A percentile compares a stretch with the other conserved stretches of the same genome.
Evolutionary conservation across 1,140 invertebrate species (phyloP).

Genomic region (Odontomachus brunneus): DNA sequence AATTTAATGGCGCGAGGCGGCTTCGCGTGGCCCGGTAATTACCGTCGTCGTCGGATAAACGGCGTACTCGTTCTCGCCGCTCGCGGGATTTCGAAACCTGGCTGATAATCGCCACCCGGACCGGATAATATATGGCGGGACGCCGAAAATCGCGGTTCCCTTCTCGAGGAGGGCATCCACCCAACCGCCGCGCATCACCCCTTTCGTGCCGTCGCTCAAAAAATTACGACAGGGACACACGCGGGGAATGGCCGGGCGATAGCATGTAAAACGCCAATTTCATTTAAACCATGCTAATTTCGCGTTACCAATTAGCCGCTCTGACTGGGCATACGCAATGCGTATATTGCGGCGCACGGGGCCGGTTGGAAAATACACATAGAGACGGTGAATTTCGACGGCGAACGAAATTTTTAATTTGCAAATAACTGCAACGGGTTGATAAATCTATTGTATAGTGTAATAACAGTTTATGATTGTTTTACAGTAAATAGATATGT

Average conservation of each 20-base stretch:
- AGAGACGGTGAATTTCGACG: neutral
- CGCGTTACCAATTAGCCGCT: constrained; percentile 33
- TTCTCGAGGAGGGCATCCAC: neutral
- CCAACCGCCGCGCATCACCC: neutral
- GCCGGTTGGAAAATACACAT: neutral
- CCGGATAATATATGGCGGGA: constrained; percentile 27
- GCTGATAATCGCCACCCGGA: constrained; percentile 17
- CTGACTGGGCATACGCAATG: neutral
- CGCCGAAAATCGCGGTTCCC: constrained; percentile 20
- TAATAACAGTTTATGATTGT: neutral
- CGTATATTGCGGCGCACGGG: neutral
- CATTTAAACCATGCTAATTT: constrained; percentile 42
- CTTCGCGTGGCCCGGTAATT: constrained; percentile 49
- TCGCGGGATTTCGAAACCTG: constrained; percentile 42
- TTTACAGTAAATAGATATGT: constrained; percentile 17
- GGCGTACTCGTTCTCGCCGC: constrained; percentile 17
- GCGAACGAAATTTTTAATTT: constrained; percentile 29
- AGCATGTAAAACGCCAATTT: constrained; percentile 49
- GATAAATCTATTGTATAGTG: neutral
- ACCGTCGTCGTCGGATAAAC: constrained; percentile 50
- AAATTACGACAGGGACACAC: neutral
- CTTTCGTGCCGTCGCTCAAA: constrained; percentile 15
- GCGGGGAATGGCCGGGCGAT: neutral
- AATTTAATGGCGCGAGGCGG: constrained; percentile 61
- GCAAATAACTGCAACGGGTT: neutral